Evolutionary conservation across 2,888 invertebrate genomes (phyloP).

Genomic region (Rhogogaster chlorosoma): DNA sequence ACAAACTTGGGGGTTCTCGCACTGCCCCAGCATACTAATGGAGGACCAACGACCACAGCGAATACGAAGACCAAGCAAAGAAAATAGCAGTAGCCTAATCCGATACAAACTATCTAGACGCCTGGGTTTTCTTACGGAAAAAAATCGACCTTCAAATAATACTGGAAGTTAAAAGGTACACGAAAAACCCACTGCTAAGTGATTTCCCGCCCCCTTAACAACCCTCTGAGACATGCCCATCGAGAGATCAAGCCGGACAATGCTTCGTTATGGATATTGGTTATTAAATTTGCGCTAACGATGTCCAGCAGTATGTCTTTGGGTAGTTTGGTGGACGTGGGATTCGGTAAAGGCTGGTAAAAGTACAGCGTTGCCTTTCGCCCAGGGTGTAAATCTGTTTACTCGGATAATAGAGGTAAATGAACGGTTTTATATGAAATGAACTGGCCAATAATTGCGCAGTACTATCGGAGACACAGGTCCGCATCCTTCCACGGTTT

Average conservation of each 20-base stretch:
- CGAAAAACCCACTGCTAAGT: neutral
- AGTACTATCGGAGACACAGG: constrained; percentile 63
- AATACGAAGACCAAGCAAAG: neutral
- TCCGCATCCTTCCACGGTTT: constrained; percentile 52
- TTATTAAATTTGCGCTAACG: constrained; percentile 36
- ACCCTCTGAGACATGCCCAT: neutral
- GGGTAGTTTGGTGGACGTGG: neutral
- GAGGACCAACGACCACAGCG: constrained; percentile 10
- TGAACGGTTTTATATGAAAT: constrained; percentile 63
- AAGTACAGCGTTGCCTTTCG: neutral
- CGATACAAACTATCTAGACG: constrained; percentile 35
- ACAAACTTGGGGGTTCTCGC: constrained; percentile 41
- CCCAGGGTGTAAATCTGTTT: constrained; percentile 35
- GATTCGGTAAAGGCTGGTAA: neutral
- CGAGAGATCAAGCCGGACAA: neutral
- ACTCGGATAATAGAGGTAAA: constrained; percentile 40
- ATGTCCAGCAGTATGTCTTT: neutral
- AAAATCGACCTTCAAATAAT: neutral
- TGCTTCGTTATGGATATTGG: constrained; percentile 15
- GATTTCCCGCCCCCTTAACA: neutral
- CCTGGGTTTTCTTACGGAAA: neutral
- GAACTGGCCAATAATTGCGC: constrained; percentile 70
- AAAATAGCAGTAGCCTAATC: constrained; percentile 16
- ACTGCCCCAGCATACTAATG: constrained; percentile 32
- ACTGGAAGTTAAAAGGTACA: neutral